Base-by-base conservation (phyloP, 2,888 invertebrate species). In the Drosophila testacea region DNA sequence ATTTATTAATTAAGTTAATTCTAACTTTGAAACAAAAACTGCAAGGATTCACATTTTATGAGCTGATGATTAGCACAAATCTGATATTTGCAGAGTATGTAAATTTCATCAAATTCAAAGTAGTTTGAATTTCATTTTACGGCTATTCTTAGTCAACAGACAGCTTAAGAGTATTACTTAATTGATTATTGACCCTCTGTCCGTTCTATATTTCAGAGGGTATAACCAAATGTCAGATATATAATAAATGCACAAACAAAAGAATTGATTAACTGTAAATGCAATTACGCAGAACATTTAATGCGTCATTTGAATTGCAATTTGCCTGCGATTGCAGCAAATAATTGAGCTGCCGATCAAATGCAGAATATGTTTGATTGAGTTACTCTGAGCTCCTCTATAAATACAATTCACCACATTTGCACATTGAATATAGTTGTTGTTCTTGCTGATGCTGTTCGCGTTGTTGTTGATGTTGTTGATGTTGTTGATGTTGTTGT, bases 251-350 rank as follows among this genome's bases (percentile, higher is more conserved):
- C 5, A 13, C 1, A 46, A 51, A 38, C 10, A 46, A 16, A 46
- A 32, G 47, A 52, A 42, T 28, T 52, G 61, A 54, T 48, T 30
- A 47, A 38, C 30, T 38, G 22, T 13, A 16, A 38, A 28, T 61
- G 48, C 36, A 61, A 50, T 54, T 61, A 16, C 9, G 16, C 4
- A 13, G 10, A 44, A 13, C 32, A 36, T 41, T 39, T 27, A 13
- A 54, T 59, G 36, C 39, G 4, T 54, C 32, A 22, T 7, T 59
- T 47, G 32, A 34, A 9, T 30, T 32, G 30, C 28, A 34, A 50
- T 54, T 54, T 34, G 16, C 16, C 16, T 34, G 7, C 30, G 9
- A 27, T 22, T 50, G 32, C 41, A 1, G 22, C 44, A n/a, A 60
- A 47, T 41, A 50, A 48, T 51, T 39, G 9, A 39, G 27, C 16